phyloP scores from a whole-genome alignment of 2,797 vertebrate species.

The Pempheris klunzingeri region DNA sequence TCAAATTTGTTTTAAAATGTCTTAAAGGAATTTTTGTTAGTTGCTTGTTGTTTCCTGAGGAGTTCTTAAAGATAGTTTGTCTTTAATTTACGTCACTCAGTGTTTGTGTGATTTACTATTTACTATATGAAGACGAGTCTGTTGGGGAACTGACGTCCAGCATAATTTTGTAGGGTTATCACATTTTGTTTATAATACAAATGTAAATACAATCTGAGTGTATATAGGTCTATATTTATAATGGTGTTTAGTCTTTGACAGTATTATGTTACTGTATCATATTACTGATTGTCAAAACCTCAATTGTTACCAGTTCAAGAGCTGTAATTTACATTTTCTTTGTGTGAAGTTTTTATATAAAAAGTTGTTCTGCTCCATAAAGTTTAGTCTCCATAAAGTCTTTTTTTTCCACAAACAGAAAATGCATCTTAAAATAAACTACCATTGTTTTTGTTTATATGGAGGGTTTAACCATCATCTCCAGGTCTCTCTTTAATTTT shows the following conservation, averaged over 20 bases:
- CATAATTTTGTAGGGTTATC: constrained; percentile 15
- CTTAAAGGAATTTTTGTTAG: constrained; percentile 6
- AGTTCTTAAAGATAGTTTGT: constrained; percentile 41
- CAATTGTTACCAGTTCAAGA: constrained; percentile 58
- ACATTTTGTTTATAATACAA: constrained; percentile 34
- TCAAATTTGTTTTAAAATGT: constrained; percentile 29
- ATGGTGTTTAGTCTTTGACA: constrained; percentile 46
- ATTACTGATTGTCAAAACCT: constrained; percentile 41
- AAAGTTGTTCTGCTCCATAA: constrained; percentile 35
- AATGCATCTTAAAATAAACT: background rate
- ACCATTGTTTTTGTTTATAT: background rate
- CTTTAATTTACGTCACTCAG: constrained; percentile 23
- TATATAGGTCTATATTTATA: constrained; percentile 55
- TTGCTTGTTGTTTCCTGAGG: constrained; percentile 23
- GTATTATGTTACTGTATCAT: constrained; percentile 52
- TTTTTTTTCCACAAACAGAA: background rate
- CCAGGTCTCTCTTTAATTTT: background rate
- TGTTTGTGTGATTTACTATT: constrained; percentile 39
- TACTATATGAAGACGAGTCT: background rate
- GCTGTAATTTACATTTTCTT: constrained; percentile 55
- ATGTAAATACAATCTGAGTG: constrained; percentile 57
- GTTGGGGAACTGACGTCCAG: constrained; percentile 5
- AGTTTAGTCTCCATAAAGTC: constrained; percentile 3
- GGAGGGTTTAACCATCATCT: background rate
- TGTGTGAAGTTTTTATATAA: constrained; percentile 64